These are phyloP conservation scores for Erebia epiphron DNA, from an alignment of 2,888 invertebrate genomes.

Conservation along the genomic window DNA sequence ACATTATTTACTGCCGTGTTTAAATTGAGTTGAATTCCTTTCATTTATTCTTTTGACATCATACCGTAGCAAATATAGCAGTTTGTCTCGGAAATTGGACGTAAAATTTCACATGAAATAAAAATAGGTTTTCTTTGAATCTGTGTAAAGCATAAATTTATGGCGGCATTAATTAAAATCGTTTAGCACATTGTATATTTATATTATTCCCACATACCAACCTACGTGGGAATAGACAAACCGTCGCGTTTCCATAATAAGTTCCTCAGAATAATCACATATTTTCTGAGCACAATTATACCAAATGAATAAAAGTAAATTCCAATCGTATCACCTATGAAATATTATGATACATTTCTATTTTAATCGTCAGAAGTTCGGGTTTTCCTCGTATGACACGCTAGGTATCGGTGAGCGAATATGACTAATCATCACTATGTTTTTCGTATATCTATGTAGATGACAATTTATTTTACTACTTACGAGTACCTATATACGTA, in stretches of 20 bases:
- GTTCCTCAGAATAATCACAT: neutral
- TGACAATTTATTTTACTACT: too few species aligned
- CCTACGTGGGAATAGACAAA: neutral
- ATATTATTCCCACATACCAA: neutral
- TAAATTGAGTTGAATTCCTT: neutral
- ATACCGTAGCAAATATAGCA: conserved; percentile 45
- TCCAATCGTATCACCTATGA: neutral
- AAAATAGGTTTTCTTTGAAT: conserved; percentile 48
- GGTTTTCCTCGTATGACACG: neutral
- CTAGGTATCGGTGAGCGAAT: neutral
- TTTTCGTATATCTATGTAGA: neutral
- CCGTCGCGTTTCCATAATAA: neutral
- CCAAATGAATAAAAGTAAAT: neutral
- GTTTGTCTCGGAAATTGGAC: conserved; percentile 56
- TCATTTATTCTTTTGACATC: conserved; percentile 11
- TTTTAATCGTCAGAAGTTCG: neutral
- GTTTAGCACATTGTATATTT: conserved; percentile 18
- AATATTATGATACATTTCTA: neutral
- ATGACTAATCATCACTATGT: neutral
- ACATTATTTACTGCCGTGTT: neutral
- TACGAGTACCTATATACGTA: too few species aligned
- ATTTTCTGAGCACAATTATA: too few species aligned
- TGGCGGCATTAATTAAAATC: conserved; percentile 33
- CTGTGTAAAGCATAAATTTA: conserved; percentile 43
- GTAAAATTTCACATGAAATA: conserved; percentile 52